Percentiles rank a stretch among this genome's conserved stretches.
Conservation (phyloP, 2,113 vertebrate genomes). For the Hyla sarda region DNA sequence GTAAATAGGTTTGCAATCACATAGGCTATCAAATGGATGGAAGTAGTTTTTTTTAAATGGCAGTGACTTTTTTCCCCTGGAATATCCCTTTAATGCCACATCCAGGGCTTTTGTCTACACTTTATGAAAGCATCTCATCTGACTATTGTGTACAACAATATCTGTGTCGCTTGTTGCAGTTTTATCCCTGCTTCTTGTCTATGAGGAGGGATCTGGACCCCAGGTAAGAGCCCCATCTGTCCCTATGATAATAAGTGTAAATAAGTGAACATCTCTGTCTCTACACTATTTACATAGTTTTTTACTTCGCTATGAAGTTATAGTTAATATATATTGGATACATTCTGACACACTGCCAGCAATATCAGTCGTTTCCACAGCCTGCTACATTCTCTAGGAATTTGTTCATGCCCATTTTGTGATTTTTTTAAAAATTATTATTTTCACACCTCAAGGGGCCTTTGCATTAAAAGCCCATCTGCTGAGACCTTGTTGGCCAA, state of each 20-base stretch:
- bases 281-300: not conserved
- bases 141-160: not conserved
- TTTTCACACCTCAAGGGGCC: constrained; percentile 34
- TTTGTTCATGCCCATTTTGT: not conserved
- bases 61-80: no score
- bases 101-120: no score
- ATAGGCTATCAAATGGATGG: no score
- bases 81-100: no score
- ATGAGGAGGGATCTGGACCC: not conserved
- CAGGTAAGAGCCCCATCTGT: not conserved
- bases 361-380: not conserved
- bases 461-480: constrained; percentile 38
- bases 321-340: not conserved
- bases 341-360: not conserved
- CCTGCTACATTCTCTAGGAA: not conserved
- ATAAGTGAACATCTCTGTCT: not conserved
- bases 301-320: not conserved
- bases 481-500: constrained; percentile 42
- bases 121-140: not conserved
- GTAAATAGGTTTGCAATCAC: no score
- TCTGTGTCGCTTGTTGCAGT: not conserved
- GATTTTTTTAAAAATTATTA: constrained; percentile 2
- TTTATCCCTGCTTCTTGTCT: no score
- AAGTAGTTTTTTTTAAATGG: no score
- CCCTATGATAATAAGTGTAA: not conserved